These are phyloP conservation scores for Tenebrosternarchus preto DNA, from an alignment of 2,113 vertebrate species.

Conservation along the genomic window DNA sequence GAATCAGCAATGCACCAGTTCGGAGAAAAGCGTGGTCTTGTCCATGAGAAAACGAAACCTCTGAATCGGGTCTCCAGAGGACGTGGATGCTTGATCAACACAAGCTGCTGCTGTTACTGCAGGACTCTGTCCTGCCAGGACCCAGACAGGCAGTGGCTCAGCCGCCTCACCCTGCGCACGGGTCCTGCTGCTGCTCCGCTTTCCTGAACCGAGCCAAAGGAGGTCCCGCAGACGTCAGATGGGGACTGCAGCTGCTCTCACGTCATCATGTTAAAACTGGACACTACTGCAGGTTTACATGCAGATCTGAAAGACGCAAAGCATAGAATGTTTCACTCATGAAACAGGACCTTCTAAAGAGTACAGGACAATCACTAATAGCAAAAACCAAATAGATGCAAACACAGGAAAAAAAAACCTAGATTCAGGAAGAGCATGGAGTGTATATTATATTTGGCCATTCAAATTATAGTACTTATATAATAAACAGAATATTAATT, in stretches of 20 bases:
- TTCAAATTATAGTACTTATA: too few species aligned
- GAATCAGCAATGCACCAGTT: conserved; percentile 19
- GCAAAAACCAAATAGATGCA: not conserved
- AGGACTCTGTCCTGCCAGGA: conserved; percentile 40
- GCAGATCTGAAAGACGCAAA: not conserved
- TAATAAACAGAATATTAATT: conserved; percentile 17
- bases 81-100: conserved; percentile 39
- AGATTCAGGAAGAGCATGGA: too few species aligned
- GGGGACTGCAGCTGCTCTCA: too few species aligned
- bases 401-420: too few species aligned
- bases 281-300: not conserved
- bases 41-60: conserved; percentile 39
- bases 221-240: too few species aligned
- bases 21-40: not conserved
- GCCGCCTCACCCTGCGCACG: too few species aligned
- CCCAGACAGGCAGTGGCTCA: conserved; percentile 67
- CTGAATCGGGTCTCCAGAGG: conserved; percentile 22
- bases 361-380: not conserved
- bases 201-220: too few species aligned
- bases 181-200: too few species aligned
- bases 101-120: conserved; percentile 22
- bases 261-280: not conserved
- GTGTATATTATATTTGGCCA: too few species aligned
- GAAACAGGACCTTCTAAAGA: not conserved
- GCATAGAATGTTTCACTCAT: not conserved